These are phyloP conservation scores for Myotis planiceps DNA, from an alignment of 2,797 vertebrate genomes.

Conservation along the genomic window DNA sequence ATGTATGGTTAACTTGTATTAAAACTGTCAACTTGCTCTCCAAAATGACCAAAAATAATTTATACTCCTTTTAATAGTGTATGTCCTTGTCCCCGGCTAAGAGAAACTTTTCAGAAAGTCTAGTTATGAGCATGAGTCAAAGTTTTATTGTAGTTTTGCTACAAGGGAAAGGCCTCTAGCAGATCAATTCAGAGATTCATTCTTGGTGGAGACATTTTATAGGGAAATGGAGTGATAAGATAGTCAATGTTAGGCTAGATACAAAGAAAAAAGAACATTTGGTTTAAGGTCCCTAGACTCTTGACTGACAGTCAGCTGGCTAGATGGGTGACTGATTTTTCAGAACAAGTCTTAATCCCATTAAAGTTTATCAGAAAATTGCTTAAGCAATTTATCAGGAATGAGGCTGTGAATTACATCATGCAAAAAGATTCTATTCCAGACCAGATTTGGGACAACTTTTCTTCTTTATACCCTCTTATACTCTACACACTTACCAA, in stretches of 20 bases:
- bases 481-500: not conserved
- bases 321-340: constrained; percentile 16
- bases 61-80: not conserved
- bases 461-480: not conserved
- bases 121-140: not conserved
- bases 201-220: constrained; percentile 25
- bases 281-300: constrained; percentile 2
- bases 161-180: not conserved
- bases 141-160: constrained; percentile 18
- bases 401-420: constrained; percentile 47
- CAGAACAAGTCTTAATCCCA: constrained; percentile 70
- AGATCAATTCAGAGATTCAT: constrained; percentile 59
- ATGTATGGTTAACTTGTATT: not conserved
- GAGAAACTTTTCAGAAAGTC: constrained; percentile 26
- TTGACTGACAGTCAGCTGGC: constrained; percentile 43
- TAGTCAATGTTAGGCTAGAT: not conserved
- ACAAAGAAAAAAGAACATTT: constrained; percentile 19
- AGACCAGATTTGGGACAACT: not conserved
- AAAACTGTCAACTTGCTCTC: not conserved
- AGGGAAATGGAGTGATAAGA: constrained; percentile 47
- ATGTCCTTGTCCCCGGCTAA: not conserved
- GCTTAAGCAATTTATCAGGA: constrained; percentile 65
- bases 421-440: not conserved
- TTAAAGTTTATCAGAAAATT: constrained; percentile 78
- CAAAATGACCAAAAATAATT: not conserved